Evolutionary conservation across 2,113 vertebrate species (phyloP), one percentile per base, ranked within the genome.

Genomic region (Terrapene triunguis): DNA sequence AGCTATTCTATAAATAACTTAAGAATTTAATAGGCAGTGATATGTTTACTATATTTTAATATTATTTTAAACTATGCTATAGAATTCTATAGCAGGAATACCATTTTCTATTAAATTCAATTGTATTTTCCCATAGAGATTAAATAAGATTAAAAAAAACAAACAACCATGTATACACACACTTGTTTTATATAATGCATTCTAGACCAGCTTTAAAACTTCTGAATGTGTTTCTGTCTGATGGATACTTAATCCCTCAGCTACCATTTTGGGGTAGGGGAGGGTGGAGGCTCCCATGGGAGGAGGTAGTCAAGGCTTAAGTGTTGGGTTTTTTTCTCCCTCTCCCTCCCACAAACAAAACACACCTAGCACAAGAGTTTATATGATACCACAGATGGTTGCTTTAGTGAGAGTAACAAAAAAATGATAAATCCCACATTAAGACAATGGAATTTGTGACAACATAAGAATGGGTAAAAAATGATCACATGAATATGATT

Each of bases 241-340:
- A 38, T 38, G n/a, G 21, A 38, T 72, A 72, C 95, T 27, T 69
- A 74, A 90, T 91, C 96, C 88, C 72, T 89, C 87, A 89, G 65
- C 87, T 87, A 82, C 74, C 93, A 91, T 91, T 91, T 53, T 38
- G 29, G 50, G 92, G 85, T 89, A 91, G 92, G 85, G 54, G 92
- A 79, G 85, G 72, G 27, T 94, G 87, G 65, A 83, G 94, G 88
- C 14, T 90, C 94, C 96, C 96, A 93, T 97, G 95, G 93, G 96
- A 95, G 95, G 96, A 96, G 74, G 94, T 92, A 79, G 89, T 96
- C 89, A 93, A 74, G 85, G 94, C 94, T 76, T 50, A 82, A 80
- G 81, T 92, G 90, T 89, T 97, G 97, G 96, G 7, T 96, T 97
- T 90, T 90, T 84, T 89, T 81, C 84, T 97, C 38, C 5, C 35